Base-by-base conservation (phyloP, 1,140 invertebrate species). In the Drosophila parabipectinata region DNA sequence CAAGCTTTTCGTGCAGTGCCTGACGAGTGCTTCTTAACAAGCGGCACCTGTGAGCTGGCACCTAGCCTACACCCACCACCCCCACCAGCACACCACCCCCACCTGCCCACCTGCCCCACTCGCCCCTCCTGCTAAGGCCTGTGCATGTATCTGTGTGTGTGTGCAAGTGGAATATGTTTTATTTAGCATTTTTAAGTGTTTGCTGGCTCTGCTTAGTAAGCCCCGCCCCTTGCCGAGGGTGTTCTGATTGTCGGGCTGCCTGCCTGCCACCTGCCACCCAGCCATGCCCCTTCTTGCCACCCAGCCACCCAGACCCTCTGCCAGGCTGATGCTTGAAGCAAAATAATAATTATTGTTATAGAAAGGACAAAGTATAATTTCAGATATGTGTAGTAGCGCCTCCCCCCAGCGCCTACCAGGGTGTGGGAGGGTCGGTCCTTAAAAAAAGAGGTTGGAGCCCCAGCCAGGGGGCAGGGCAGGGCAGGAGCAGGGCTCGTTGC, bases 141-240 rank as follows among this genome's bases (percentile, higher is more conserved):
- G 4, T 57, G n/a, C n/a, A 10, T 59, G 45, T 51, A 32, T 74
- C 45, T 52, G 45, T 66, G 47, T 68, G 47, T 68, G 48, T 77
- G 72, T 83, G 72, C 74, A 82, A 88, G 83, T 88, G 83, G 83
- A 88, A 88, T 88, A 88, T 88, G 83, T 88, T 87, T 87, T 88
- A 88, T 88, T 88, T 88, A 88, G 83, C 83, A 88, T 88, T 88
- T 87, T 88, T 88, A 88, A 88, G 83, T 88, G 83, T 88, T 88
- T 88, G 83, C 83, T 78, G 75, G 79, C 79, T 78, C 56, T 67
- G 50, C 54, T 68, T 57, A 41, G 59, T 44, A 54, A 62, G 24
- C 66, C 14, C 21, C 18, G 12, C 24, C 15, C 45, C 24, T 15
- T 44, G 21, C 56, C 39, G 59, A 68, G 32, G 48, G 63, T 30